Evolutionary conservation across 2,113 vertebrate species (phyloP), one percentile per base, ranked within the genome.

Genomic region (Oceanites oceanicus): DNA sequence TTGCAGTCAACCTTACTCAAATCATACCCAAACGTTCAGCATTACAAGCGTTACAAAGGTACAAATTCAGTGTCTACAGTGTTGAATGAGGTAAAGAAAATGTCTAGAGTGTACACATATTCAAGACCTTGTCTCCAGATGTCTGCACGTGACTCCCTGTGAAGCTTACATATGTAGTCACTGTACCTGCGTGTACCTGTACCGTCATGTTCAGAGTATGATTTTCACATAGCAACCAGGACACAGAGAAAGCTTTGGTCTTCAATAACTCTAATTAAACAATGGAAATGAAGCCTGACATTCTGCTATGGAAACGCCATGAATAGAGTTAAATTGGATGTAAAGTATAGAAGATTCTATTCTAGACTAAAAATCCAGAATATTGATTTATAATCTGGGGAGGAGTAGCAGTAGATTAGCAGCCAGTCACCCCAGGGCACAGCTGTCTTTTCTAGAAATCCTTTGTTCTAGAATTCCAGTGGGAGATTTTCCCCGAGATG

Each of bases 391-490:
- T 50, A 75, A 45, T 61, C 11, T 34, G 11, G 17, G 17, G 42
- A 16, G 8, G 14, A 2, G 9, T 25, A 74, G 53, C 56, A 87
- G 32, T 38, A 78, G n/a, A 74, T 76, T 27, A 80, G 32, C 47
- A 77, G 16, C 32, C 75, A 72, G 58, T 71, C 74, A 88, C 23
- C 7, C 23, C 6, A 17, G n/a, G 62, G 17, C 61, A 90, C 2
- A 65, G 58, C 19, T 68, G 25, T 49, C 85, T 73, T 62, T 80
- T 83, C 74, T 66, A 92, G 62, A 95, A 88, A 73, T 20, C 42
- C 72, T 90, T 94, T 92, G 72, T 66, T 94, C 76, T 74, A 70
- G n/a, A 91, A 92, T 67, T 91, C 29, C 72, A 74, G 45, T 77
- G 65, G 92, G 80, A 94, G 45, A 77, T 72, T 84, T 87, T 90